Conservation (phyloP, 2,797 vertebrate genomes). For the Erethizon dorsatum region DNA sequence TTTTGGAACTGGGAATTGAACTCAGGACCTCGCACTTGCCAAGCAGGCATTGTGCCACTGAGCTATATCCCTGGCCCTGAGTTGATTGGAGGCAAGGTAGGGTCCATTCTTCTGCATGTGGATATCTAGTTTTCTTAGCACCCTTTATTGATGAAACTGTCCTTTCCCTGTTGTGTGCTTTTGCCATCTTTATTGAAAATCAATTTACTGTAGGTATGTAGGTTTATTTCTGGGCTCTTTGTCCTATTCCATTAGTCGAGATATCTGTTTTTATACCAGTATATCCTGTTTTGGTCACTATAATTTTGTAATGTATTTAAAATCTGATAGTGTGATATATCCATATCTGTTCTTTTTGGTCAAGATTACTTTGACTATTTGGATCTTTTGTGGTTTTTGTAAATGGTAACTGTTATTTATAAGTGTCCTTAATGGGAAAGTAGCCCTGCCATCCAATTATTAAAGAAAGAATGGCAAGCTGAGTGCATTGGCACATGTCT, state of each 20-base stretch:
- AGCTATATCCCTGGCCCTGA: too few relatives aligned
- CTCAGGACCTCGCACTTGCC: too few relatives aligned
- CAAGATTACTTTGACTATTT: background rate
- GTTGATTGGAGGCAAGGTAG: background rate
- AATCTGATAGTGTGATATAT: background rate
- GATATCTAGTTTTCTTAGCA: background rate
- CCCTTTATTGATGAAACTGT: background rate
- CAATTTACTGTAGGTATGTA: background rate
- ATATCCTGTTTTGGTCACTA: background rate
- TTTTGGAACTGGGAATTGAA: too few relatives aligned
- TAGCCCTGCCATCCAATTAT: background rate
- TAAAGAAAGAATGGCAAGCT: constrained; percentile 57
- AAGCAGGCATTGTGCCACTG: too few relatives aligned
- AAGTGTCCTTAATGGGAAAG: constrained; percentile 12
- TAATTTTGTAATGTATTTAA: background rate
- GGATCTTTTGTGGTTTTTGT: background rate
- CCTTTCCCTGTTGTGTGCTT: background rate
- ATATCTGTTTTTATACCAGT: background rate
- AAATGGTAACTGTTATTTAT: background rate
- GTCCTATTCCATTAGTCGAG: background rate
- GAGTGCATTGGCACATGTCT: background rate
- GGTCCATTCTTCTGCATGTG: background rate
- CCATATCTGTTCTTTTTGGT: background rate
- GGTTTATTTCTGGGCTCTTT: background rate
- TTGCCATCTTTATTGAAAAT: background rate